Conservation (phyloP, 2,888 invertebrate species). For the Gastrophysa polygoni region DNA sequence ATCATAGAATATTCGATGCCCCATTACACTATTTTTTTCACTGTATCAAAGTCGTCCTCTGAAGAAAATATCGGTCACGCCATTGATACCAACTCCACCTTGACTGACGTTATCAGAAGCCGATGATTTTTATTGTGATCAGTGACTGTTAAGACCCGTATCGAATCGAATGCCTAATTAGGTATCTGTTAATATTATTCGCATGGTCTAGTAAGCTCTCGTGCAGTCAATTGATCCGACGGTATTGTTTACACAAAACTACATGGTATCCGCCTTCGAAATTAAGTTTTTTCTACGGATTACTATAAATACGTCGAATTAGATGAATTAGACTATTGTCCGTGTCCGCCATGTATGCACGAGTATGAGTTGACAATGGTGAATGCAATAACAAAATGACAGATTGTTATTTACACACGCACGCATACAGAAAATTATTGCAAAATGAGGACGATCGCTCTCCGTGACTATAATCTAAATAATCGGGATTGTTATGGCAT, state of each 20-base stretch:
- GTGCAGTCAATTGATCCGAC: not conserved
- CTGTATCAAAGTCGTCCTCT: too few relatives aligned
- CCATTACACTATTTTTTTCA: too few relatives aligned
- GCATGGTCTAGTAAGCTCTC: not conserved
- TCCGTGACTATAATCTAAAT: not conserved
- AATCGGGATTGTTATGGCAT: too few relatives aligned
- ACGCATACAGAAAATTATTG: not conserved
- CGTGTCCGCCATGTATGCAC: not conserved
- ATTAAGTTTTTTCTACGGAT: not conserved
- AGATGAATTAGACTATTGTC: not conserved
- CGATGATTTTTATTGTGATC: not conserved
- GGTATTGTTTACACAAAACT: not conserved
- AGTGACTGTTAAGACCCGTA: too few relatives aligned
- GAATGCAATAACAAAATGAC: not conserved
- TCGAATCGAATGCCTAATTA: not conserved
- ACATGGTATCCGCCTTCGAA: not conserved
- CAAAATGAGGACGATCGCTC: not conserved
- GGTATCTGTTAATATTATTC: not conserved
- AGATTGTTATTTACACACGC: not conserved
- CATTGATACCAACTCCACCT: too few relatives aligned
- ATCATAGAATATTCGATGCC: too few relatives aligned
- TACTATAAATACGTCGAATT: not conserved
- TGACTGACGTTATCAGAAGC: too few relatives aligned
- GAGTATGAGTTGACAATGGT: not conserved
- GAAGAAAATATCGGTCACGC: too few relatives aligned